Conservation (phyloP, 2,797 vertebrate species). For the Microctenopoma steveboyesi region DNA sequence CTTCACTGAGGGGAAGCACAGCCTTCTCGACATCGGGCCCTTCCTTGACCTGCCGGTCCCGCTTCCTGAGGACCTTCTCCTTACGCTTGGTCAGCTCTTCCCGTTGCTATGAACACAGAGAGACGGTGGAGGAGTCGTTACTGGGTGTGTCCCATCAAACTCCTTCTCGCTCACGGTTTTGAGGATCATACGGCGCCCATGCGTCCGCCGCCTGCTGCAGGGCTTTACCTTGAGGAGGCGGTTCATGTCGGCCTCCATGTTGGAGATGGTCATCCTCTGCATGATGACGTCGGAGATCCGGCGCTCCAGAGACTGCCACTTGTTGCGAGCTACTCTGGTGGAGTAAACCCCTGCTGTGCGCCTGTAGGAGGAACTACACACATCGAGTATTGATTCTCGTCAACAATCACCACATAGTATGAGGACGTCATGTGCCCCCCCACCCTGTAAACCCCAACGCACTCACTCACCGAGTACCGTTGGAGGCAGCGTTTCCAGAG, state of each 20-base stretch:
- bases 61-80: conserved; percentile 91
- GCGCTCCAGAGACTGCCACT: conserved; percentile 94
- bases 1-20: conserved; percentile 88
- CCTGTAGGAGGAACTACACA: conserved; percentile 87
- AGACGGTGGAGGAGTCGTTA: neutral
- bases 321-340: conserved; percentile 90
- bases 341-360: conserved; percentile 86
- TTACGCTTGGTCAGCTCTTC: conserved; percentile 96
- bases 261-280: conserved; percentile 98
- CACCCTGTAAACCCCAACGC: neutral
- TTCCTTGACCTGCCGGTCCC: conserved; percentile 87
- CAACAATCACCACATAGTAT: neutral
- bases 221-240: conserved; percentile 90
- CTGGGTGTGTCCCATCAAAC: too few relatives aligned
- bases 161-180: neutral
- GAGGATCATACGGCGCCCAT: neutral
- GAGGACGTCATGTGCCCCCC: neutral
- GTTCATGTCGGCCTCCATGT: conserved; percentile 98
- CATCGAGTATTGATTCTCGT: neutral
- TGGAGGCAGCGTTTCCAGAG: conserved; percentile 77
- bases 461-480: conserved; percentile 85
- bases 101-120: conserved; percentile 86
- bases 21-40: conserved; percentile 86
- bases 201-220: neutral
- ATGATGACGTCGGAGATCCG: conserved; percentile 94